Evolutionary conservation across 2,797 vertebrate genomes (phyloP), one percentile per base, ranked within the genome.

Genomic region (Lateolabrax maculatus): DNA sequence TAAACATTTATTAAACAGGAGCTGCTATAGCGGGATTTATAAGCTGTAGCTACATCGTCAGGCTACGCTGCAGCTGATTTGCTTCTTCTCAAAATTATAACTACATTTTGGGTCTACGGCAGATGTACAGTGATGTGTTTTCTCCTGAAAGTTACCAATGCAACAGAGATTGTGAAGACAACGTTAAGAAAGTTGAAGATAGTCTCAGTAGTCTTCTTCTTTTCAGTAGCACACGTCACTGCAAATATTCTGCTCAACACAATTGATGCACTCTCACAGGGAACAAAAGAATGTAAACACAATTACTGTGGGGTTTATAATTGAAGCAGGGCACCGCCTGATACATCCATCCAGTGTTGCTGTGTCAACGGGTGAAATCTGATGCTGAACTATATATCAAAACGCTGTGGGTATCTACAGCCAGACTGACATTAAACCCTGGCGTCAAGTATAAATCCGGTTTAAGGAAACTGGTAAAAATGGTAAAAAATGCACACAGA

Each of bases 351-450:
- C 31, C 21, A 31, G 16, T 36, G 31, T 23, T 10, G 48, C 19
- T 8, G 34, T 25, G 34, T 51, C 31, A 49, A 27, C 11, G 3
- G 31, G 29, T 63, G 37, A 64, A 81, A 75, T 67, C 44, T 56
- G 25, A 69, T 11, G 49, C 56, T 44, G 56, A 68, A 41, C 56
- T 5, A 5, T 36, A 64, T 52, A 66, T 67, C 19, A 64, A 34
- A 39, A 56, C 6, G 4, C 18, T 43, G 49, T n/a, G 7, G 6
- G 31, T 43, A 7, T 56, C 21, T 34, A 15, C 18, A 58, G 7
- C 29, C 6, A 16, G 53, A 16, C n/a, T 25, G 23, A 34, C 41
- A 55, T 46, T 51, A 57, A 58, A 57, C 43, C 13, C 44, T 1
- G 7, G 23, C 1, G 9, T 49, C 1, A 25, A 27, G n/a, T 49